These are phyloP conservation scores for Pocillopora damicornis DNA, from an alignment of 64 coral and sea anemone species.

Conservation along the genomic window DNA sequence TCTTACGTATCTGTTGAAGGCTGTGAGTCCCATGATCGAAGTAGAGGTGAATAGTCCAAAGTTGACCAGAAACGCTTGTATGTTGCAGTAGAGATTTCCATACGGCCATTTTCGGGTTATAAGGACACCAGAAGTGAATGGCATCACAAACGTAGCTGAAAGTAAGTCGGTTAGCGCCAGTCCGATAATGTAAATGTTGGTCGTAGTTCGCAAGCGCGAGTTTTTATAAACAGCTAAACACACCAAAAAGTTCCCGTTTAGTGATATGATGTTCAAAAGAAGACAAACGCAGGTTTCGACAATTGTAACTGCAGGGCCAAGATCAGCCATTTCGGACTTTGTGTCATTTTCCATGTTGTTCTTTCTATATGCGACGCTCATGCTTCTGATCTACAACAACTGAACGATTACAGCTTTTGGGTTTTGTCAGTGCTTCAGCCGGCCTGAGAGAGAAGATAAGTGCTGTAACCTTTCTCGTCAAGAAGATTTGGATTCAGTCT, in stretches of 20 bases:
- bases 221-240: conserved; percentile 33
- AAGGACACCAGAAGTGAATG: conserved; percentile 36
- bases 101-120: conserved; percentile 41
- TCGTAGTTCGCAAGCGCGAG: conserved; percentile 25
- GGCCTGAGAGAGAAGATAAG: too few relatives aligned
- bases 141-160: conserved; percentile 25
- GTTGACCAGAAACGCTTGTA: conserved; percentile 36
- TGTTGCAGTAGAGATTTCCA: conserved; percentile 30
- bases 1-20: conserved; percentile 24
- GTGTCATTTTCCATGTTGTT: neutral
- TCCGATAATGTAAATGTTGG: conserved; percentile 42
- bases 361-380: neutral
- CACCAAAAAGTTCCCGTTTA: conserved; percentile 13
- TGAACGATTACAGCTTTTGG: too few relatives aligned
- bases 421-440: too few relatives aligned
- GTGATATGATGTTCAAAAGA: neutral
- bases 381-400: neutral
- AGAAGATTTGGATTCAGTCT: too few relatives aligned
- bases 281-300: neutral
- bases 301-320: neutral
- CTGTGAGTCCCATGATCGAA: conserved; percentile 12
- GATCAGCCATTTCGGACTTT: neutral
- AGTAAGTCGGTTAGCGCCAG: conserved; percentile 47
- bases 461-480: too few relatives aligned
- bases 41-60: conserved; percentile 18